phyloP scores from a whole-genome alignment of 2,113 vertebrate species.

The Mus spicilegus region DNA sequence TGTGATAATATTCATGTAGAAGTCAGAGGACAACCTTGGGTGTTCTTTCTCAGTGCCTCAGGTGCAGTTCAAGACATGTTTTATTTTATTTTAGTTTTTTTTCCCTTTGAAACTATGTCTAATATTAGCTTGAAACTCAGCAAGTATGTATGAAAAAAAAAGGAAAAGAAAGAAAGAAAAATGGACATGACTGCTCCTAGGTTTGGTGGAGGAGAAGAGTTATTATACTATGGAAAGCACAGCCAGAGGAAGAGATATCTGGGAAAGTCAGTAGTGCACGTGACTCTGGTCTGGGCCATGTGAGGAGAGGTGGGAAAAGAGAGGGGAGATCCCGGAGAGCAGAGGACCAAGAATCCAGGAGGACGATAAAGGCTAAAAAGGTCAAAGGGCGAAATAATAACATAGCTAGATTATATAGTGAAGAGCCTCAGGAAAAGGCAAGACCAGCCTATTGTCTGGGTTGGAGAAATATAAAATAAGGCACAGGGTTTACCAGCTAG shows the following conservation, averaged over 20 bases:
- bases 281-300: neutral
- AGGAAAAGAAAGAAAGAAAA: neutral
- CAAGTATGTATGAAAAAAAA: neutral
- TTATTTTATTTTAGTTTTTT: neutral
- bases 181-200: neutral
- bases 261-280: neutral
- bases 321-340: neutral
- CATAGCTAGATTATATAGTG: neutral
- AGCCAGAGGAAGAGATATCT: neutral
- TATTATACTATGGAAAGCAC: neutral
- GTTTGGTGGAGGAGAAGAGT: neutral
- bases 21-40: neutral
- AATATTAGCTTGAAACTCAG: neutral
- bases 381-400: neutral
- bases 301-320: neutral
- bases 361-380: neutral
- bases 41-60: neutral
- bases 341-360: neutral
- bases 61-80: neutral
- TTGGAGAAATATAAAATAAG: too few species aligned
- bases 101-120: neutral
- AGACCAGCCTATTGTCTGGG: neutral
- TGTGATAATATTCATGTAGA: neutral
- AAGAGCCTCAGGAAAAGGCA: neutral
- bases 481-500: neutral